These are phyloP conservation scores for Mycetomoellerius zeteki DNA, from an alignment of 1,140 invertebrate genomes.

Conservation along the genomic window DNA sequence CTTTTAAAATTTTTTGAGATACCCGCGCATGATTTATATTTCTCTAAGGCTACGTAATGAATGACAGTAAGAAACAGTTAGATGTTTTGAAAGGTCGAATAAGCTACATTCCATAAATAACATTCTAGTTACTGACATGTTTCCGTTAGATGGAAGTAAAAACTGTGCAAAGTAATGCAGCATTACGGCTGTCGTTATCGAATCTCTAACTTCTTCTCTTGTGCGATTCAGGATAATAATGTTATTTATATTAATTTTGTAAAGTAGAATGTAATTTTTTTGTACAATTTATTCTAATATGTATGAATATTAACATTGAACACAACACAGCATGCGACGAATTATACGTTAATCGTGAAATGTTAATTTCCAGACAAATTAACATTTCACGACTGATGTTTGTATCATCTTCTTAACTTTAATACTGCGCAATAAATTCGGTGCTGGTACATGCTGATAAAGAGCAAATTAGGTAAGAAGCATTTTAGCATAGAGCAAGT, in stretches of 20 bases:
- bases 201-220: not conserved
- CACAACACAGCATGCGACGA: not conserved
- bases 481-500: not conserved
- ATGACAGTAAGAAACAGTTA: not conserved
- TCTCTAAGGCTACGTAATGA: not conserved
- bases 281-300: not conserved
- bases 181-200: not conserved
- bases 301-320: not conserved
- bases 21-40: not conserved
- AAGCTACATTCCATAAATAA: constrained; percentile 1
- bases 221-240: not conserved
- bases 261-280: not conserved
- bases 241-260: not conserved
- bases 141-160: not conserved
- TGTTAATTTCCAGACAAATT: not conserved
- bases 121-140: not conserved
- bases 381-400: not conserved
- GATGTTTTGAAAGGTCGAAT: constrained; percentile 2
- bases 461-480: not conserved
- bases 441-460: not conserved
- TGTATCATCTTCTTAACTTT: not conserved
- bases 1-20: constrained; percentile 1
- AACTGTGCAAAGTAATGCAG: not conserved
- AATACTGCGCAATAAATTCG: constrained; percentile 1
- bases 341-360: not conserved